Percentiles rank a stretch among this genome's conserved stretches.
phyloP scores from a whole-genome alignment of 2,888 invertebrate species.

The Caenorhabditis sp. region DNA sequence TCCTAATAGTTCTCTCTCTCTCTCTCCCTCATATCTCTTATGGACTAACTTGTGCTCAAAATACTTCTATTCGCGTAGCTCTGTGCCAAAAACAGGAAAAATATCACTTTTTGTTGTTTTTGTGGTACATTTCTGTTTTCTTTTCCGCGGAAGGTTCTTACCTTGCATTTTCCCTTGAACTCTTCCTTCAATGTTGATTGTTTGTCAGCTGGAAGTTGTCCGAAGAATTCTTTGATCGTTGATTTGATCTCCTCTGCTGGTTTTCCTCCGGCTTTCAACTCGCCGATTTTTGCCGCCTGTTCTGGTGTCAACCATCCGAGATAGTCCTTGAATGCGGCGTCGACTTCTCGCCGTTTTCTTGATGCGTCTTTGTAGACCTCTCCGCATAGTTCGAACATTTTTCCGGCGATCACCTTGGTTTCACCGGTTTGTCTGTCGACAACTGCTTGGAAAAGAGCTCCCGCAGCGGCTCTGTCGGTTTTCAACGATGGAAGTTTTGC shows the following conservation, averaged over 20 bases:
- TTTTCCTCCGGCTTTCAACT: neutral
- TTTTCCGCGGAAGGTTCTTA: too few species aligned
- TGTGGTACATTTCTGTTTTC: neutral
- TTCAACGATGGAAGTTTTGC: slow-evolving; percentile 31
- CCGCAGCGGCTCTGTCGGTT: slow-evolving; percentile 21
- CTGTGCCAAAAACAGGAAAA: too few species aligned
- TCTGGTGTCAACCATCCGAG: slow-evolving; percentile 37
- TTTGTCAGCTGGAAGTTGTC: slow-evolving; percentile 9
- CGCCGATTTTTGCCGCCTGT: slow-evolving; percentile 23
- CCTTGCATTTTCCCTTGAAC: slow-evolving; percentile 22
- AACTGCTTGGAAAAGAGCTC: slow-evolving; percentile 28
- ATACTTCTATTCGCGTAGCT: too few species aligned
- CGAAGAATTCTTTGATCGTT: slow-evolving; percentile 11
- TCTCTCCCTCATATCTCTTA: too few species aligned
- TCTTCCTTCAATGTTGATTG: slow-evolving; percentile 12
- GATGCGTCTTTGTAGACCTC: slow-evolving; percentile 27
- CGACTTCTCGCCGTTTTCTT: slow-evolving; percentile 24
- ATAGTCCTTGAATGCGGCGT: slow-evolving; percentile 22
- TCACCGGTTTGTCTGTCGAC: slow-evolving; percentile 38
- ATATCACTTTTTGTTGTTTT: neutral
- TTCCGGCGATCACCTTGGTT: slow-evolving; percentile 25
- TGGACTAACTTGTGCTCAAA: too few species aligned
- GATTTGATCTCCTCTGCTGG: slow-evolving; percentile 20
- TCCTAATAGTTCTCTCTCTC: too few species aligned
- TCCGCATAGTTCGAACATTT: slow-evolving; percentile 30